Base-by-base conservation (phyloP, 2,113 vertebrate genomes). In the Bujurquina vittata region DNA sequence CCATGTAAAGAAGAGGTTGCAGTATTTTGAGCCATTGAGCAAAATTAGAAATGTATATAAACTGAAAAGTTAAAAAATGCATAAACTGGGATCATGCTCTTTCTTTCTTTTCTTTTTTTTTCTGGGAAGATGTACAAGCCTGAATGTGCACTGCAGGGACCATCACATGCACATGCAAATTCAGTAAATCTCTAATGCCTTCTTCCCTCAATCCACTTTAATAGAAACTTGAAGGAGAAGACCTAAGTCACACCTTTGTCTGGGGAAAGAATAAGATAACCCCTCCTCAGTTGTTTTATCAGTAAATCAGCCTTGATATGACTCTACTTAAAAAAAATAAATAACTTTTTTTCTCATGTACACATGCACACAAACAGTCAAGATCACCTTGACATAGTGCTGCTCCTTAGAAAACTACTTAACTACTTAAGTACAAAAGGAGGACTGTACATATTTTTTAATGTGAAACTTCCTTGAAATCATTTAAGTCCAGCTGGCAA, bases 311-410 rank as follows among this genome's bases (percentile, higher is more conserved):
- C 78, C 26, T 80, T 74, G 77, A 85, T 78, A 80, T 33, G 43
- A 52, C 33, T 60, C 57, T 10, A 23, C 20, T 76, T n/a, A 31
- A 84, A 85, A 85, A 81, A 54, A 62, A 18, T 26, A 8, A 2
- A 54, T n/a, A n/a, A 76, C 55, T 31, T 60, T 78, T 52, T 59
- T 37, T 22, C 54, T 65, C 57, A 54, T 2, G 2, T 2, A 2
- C 63, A 33, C 20, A 46, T 29, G 12, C 4, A 7, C 31, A 29
- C 10, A 14, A 5, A 80, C 23, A 46, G 31, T 58, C 2, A 35
- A 75, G 67, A 91, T 90, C 81, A 88, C 87, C 84, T 86, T 85
- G 83, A 87, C 84, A 79, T 23, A 33, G 73, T 83, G 87, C 77
- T 62, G 61, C 18, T 69, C 20, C 59, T 75, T 7, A 61, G 69